A percentile compares a stretch with the other conserved stretches of the same genome.
Conservation (phyloP, 2,797 vertebrate genomes). For the Propithecus deckenii region DNA sequence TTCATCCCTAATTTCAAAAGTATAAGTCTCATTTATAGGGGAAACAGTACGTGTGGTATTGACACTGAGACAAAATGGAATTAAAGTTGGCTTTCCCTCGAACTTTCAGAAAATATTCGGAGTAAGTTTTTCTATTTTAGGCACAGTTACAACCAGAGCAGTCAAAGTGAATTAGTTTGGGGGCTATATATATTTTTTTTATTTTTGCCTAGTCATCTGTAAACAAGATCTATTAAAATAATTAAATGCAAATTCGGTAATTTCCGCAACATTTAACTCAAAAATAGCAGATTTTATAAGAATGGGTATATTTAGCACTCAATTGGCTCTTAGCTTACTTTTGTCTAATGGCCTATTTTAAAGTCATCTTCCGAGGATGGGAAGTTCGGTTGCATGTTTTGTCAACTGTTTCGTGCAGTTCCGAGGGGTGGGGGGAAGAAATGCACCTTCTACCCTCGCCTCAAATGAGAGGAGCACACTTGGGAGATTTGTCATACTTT, state of each 20-base stretch:
- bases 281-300: conserved; percentile 82
- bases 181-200: conserved; percentile 53
- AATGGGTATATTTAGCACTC: conserved; percentile 81
- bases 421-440: accelerated
- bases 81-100: conserved; percentile 69
- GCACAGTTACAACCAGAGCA: conserved; percentile 76
- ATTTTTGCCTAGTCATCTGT: conserved; percentile 83
- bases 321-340: conserved; percentile 79
- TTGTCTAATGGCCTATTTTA: conserved; percentile 71
- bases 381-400: not conserved
- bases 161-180: conserved; percentile 83
- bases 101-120: conserved; percentile 76
- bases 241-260: conserved; percentile 85
- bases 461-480: not conserved
- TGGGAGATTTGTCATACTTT: not conserved
- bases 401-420: not conserved
- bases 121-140: conserved; percentile 80
- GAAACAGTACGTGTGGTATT: conserved; percentile 61
- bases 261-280: conserved; percentile 82
- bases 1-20: conserved; percentile 72
- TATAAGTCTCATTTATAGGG: conserved; percentile 62
- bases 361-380: conserved; percentile 56
- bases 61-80: conserved; percentile 77
- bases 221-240: conserved; percentile 87
- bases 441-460: not conserved